Evolutionary conservation across 2,113 vertebrate species (phyloP).

Genomic region (human): GRCh38 chr9:132849001-132849500

Average conservation of each 20-base stretch:
- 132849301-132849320: not conserved
- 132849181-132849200: too few species aligned
- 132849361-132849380: not conserved
- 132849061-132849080: too few species aligned
- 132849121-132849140: too few species aligned
- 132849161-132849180: too few species aligned
- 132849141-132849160: too few species aligned
- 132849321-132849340: not conserved
- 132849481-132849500: too few species aligned
- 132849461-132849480: not conserved
- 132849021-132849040: too few species aligned
- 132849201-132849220: not conserved
- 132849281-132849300: not conserved
- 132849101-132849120: too few species aligned
- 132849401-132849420: not conserved
- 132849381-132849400: fast-evolving
- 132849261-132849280: not conserved
- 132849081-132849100: too few species aligned
- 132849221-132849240: not conserved
- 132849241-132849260: not conserved
- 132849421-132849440: not conserved
- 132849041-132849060: too few species aligned
- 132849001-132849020: too few species aligned
- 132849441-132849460: fast-evolving
- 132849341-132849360: not conserved